Percentiles rank a stretch among this genome's conserved stretches.
Evolutionary conservation across 2,797 vertebrate genomes (phyloP).

Genomic region (Adrianichthys oophorus): DNA sequence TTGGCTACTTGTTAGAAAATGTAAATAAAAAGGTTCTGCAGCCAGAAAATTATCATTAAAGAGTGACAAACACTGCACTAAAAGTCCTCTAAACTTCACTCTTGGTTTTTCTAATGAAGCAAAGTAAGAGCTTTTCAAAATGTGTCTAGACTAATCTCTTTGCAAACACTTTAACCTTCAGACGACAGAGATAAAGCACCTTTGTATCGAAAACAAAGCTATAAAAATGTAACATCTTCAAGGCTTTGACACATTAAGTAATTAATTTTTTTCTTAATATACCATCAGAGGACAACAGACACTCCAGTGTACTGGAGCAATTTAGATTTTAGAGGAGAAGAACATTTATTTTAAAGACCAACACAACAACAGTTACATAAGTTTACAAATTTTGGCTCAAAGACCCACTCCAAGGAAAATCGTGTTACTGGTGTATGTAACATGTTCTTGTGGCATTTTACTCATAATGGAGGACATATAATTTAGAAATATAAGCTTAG

Average conservation of each 20-base stretch:
- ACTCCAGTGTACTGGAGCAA: slow-evolving; percentile 13
- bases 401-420: no score
- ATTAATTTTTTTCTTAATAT: slow-evolving; percentile 34
- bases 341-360: slow-evolving; percentile 29
- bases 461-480: no score
- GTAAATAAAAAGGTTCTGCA: background rate
- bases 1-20: background rate
- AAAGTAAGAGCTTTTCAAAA: slow-evolving; percentile 11
- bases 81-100: no score
- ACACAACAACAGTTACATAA: background rate
- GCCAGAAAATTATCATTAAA: no score
- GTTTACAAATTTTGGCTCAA: no score
- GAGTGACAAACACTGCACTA: no score
- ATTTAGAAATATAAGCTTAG: no score
- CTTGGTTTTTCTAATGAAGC: background rate
- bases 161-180: slow-evolving; percentile 12
- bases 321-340: slow-evolving; percentile 45
- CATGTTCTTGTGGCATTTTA: no score
- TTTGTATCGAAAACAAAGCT: slow-evolving; percentile 32
- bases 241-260: slow-evolving; percentile 45
- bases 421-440: no score
- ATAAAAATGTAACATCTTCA: slow-evolving; percentile 40
- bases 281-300: slow-evolving; percentile 26
- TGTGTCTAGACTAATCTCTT: no score
- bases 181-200: slow-evolving; percentile 25